Conservation (phyloP, 1,140 invertebrate species). For the Bemisia tabaci region DNA sequence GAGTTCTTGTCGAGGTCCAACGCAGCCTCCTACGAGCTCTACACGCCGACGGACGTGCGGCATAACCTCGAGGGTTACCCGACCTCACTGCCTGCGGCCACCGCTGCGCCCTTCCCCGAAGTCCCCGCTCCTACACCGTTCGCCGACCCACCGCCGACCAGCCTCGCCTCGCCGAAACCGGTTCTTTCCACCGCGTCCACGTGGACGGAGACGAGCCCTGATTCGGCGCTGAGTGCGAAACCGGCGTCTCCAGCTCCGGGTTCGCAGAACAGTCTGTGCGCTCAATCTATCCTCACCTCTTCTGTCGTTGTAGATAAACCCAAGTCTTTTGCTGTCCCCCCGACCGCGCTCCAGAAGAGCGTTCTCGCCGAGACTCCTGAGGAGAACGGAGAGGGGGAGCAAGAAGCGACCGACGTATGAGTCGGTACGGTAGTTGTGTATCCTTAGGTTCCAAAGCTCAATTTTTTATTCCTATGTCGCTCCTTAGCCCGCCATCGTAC, state of each 20-base stretch:
- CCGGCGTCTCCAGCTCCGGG: background rate
- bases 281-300: background rate
- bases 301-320: background rate
- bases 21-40: conserved; percentile 36
- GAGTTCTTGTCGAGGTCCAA: conserved; percentile 44
- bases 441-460: too few relatives aligned
- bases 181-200: background rate
- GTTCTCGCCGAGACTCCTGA: background rate
- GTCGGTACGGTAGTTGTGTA: too few relatives aligned
- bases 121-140: background rate
- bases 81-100: conserved; percentile 29
- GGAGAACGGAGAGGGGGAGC: background rate
- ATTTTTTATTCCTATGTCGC: background rate
- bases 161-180: background rate
- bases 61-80: conserved; percentile 69
- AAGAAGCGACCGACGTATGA: background rate
- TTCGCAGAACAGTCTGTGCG: background rate
- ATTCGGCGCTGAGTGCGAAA: background rate
- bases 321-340: background rate
- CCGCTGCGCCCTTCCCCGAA: conserved; percentile 7
- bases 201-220: background rate
- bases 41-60: conserved; percentile 43
- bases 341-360: background rate
- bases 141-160: background rate
- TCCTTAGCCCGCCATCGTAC: too few relatives aligned